phyloP scores from a whole-genome alignment of 2,888 invertebrate species.

The Sphaerophoria rueppellii region DNA sequence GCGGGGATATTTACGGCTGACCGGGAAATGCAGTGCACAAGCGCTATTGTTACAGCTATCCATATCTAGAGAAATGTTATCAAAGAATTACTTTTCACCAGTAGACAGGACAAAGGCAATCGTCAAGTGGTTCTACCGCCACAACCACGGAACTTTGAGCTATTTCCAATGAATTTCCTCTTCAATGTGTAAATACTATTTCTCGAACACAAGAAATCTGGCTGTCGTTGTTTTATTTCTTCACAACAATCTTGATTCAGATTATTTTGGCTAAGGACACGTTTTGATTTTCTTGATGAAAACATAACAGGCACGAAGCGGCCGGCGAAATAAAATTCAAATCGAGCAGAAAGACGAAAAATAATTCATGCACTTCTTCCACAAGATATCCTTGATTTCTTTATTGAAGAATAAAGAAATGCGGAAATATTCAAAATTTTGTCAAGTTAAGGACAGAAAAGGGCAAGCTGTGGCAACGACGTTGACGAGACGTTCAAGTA shows the following conservation, averaged over 20 bases:
- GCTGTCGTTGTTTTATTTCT: neutral
- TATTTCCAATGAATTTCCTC: slow-evolving; percentile 41
- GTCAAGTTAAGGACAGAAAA: neutral
- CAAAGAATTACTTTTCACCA: slow-evolving; percentile 74
- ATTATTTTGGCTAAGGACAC: slow-evolving; percentile 17
- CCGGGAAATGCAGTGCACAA: slow-evolving; percentile 80
- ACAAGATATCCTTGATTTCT: slow-evolving; percentile 65
- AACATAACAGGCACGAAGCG: slow-evolving; percentile 68
- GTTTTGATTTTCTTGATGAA: slow-evolving; percentile 45
- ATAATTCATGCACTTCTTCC: slow-evolving; percentile 30
- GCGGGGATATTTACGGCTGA: slow-evolving; percentile 81
- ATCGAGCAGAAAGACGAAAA: slow-evolving; percentile 63
- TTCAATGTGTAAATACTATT: neutral
- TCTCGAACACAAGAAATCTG: slow-evolving; percentile 24
- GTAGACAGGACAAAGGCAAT: slow-evolving; percentile 55
- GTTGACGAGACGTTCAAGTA: neutral
- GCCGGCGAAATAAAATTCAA: slow-evolving; percentile 65
- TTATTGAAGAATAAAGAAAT: no score
- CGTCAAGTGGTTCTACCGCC: slow-evolving; percentile 34
- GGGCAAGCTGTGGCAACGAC: slow-evolving; percentile 1
- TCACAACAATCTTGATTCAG: neutral
- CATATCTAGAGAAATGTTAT: slow-evolving; percentile 77
- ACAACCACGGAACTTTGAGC: slow-evolving; percentile 43
- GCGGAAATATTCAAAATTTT: no score
- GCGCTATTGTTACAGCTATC: slow-evolving; percentile 77